Conservation (phyloP, 2,888 invertebrate genomes). For the Volucella bombylans region DNA sequence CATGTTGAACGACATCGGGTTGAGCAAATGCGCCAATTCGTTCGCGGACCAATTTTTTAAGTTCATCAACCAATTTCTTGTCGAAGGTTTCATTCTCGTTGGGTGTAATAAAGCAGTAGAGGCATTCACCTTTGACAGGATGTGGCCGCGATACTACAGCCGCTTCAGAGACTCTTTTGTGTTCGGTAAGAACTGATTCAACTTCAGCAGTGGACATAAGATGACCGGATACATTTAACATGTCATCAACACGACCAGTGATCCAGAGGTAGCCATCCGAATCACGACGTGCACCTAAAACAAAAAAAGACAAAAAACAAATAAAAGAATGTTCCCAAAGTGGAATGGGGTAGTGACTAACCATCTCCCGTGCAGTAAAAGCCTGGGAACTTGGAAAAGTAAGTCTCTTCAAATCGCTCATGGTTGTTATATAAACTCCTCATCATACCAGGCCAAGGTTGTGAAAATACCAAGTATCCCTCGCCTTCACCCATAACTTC, state of each 20-base stretch:
- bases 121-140: constrained; percentile 96
- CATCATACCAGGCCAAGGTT: constrained; percentile 99
- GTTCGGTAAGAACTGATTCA: constrained; percentile 91
- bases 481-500: constrained; percentile 94
- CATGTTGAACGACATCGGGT: constrained; percentile 96
- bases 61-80: constrained; percentile 86
- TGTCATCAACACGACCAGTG: constrained; percentile 98
- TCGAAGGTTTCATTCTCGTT: constrained; percentile 89
- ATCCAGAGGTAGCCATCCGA: constrained; percentile 98
- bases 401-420: constrained; percentile 93
- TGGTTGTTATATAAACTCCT: constrained; percentile 96
- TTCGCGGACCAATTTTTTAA: constrained; percentile 91
- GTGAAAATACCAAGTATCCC: constrained; percentile 96
- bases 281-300: constrained; percentile 92
- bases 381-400: constrained; percentile 97
- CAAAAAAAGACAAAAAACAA: not conserved
- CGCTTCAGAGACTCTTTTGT: constrained; percentile 92
- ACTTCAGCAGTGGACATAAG: constrained; percentile 98
- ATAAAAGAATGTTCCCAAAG: not conserved
- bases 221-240: constrained; percentile 99
- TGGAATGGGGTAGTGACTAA: constrained; percentile 81
- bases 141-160: constrained; percentile 98
- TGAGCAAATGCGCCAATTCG: constrained; percentile 98
- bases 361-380: constrained; percentile 99
- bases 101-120: constrained; percentile 98